Evolutionary conservation across 30 jellyfish, hydroid and myxozoan genomes (phyloP), one percentile per base, ranked within the genome.

Genomic region (Turritopsis rubra): DNA sequence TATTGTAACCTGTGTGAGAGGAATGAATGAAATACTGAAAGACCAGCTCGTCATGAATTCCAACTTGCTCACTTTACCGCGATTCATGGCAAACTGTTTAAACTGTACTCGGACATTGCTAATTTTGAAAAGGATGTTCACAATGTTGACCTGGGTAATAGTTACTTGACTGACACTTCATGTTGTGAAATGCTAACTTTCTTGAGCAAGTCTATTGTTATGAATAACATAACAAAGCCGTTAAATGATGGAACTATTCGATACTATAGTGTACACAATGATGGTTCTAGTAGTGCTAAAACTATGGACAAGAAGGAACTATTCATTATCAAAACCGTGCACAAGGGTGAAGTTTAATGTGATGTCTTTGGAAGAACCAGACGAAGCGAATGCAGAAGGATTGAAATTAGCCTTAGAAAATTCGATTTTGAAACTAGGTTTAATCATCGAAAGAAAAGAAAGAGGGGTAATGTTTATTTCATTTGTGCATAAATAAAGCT

Each of bases 241-340:
- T 26, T 81, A 16, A 81, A 60, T 31, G 29, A 21, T 66, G 88
- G 88, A 8, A n/a, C 84, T 4, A 54, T 81, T 54, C 3, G 85
- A 19, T 81, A 81, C 23, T 81, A 54, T 53, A 54, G 88, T 25
- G 85, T 66, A 7, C 60, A 21, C 25, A 81, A 81, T 30, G 85
- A 81, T 24, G 88, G 88, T 3, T 53, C 72, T 9, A 78, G 85
- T 28, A 28, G 80, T 22, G 85, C 88, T 1, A 54, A 81, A 41
- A 81, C 88, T 20, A 54, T 66, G 84, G 85, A 81, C 23, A 71
- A 81, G 54, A 81, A 81, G 26, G 88, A 81, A 30, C 52, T 81
- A 4, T 81, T 54, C 85, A 19, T 81, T 17, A 81, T 81, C 25
- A 81, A 81, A 30, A 81, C 88, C 8, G 88, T 87, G 8, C 65